Evolutionary conservation across 2,113 vertebrate species (phyloP).

Genomic region (Quiscalus mexicanus): DNA sequence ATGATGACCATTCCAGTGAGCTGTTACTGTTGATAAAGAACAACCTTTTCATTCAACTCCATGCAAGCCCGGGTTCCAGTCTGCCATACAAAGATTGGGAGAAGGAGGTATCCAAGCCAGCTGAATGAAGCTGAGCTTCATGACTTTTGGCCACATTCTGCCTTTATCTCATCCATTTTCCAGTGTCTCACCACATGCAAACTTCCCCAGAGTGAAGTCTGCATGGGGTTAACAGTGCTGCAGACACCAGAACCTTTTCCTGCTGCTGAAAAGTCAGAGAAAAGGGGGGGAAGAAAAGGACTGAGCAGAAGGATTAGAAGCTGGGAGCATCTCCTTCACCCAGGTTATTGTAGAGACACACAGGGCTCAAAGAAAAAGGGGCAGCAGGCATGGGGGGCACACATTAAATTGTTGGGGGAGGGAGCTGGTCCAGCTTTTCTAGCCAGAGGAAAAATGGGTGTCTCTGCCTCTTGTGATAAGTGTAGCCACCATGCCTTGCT

Average conservation of each 20-base stretch:
- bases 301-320: background rate
- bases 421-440: background rate
- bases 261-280: background rate
- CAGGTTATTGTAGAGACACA: background rate
- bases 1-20: fast-evolving
- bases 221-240: background rate
- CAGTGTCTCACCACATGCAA: background rate
- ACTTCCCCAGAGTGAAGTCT: background rate
- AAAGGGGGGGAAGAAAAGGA: background rate
- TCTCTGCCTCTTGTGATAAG: background rate
- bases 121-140: background rate
- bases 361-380: background rate
- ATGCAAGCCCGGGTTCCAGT: background rate
- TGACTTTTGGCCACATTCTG: background rate
- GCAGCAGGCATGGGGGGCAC: background rate
- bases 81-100: background rate
- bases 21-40: background rate
- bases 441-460: background rate
- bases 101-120: background rate
- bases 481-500: background rate
- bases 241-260: background rate
- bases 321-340: background rate
- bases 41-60: background rate
- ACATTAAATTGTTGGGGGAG: background rate
- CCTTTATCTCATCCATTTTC: background rate